Conservation (phyloP, 2,888 invertebrate genomes). For the Scaptomyza cyrtandrae region DNA sequence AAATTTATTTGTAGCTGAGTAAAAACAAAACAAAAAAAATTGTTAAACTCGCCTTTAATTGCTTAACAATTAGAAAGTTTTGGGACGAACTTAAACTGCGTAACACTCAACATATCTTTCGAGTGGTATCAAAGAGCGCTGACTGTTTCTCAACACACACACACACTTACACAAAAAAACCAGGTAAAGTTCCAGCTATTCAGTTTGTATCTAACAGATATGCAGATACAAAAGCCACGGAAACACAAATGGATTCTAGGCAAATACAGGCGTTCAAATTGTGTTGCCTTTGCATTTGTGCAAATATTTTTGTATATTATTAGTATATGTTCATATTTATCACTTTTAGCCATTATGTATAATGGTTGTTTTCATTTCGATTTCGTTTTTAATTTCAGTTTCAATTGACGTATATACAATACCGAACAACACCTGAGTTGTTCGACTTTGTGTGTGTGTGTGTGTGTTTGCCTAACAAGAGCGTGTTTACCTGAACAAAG, state of each 20-base stretch:
- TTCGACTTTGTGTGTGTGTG: neutral
- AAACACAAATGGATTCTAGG: constrained; percentile 10
- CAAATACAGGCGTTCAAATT: constrained; percentile 28
- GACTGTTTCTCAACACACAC: constrained; percentile 3
- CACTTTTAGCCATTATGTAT: neutral
- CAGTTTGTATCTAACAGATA: constrained; percentile 7
- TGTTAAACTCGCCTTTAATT: no score
- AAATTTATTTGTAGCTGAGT: constrained; percentile 40
- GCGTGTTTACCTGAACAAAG: no score
- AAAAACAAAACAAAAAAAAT: neutral
- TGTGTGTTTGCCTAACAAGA: constrained; percentile 38
- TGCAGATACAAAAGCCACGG: neutral
- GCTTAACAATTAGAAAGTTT: constrained; percentile 4
- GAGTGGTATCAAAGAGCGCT: constrained; percentile 7
- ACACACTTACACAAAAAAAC: neutral
- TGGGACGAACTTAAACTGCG: no score
- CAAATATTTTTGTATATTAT: constrained; percentile 43
- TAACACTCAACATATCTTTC: no score
- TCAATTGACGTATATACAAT: constrained; percentile 15
- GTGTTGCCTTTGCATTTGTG: constrained; percentile 36
- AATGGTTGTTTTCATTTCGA: neutral
- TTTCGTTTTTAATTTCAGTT: constrained; percentile 7
- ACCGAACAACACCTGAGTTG: constrained; percentile 4
- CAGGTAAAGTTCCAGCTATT: neutral
- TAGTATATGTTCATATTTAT: constrained; percentile 9